These are phyloP conservation scores for Zele albiditarsus DNA, from an alignment of 2,888 invertebrate species.

Conservation along the genomic window DNA sequence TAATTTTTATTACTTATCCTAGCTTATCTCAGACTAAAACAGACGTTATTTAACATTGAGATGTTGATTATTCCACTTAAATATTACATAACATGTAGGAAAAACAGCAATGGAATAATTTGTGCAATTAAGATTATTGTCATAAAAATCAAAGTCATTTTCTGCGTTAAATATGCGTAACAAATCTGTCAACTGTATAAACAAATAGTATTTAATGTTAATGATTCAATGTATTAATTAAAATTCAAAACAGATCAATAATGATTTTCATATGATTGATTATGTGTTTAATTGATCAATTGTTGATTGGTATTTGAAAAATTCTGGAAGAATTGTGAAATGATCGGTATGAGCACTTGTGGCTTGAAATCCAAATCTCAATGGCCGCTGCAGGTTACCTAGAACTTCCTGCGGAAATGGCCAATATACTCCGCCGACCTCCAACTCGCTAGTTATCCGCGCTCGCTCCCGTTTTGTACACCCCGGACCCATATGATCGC, in stretches of 20 bases:
- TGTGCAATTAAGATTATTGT: no score
- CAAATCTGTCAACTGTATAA: no score
- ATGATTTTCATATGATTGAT: not conserved
- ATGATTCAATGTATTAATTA: not conserved
- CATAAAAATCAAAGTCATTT: no score
- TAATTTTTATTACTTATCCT: not conserved
- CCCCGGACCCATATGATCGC: conserved; percentile 63
- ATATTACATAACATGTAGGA: no score
- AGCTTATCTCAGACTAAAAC: not conserved
- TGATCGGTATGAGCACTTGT: conserved; percentile 60
- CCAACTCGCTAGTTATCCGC: conserved; percentile 59
- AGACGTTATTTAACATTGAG: not conserved
- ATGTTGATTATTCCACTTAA: not conserved
- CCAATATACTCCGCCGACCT: conserved; percentile 70
- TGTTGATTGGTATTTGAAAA: not conserved
- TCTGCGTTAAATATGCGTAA: no score
- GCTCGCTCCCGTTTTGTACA: conserved; percentile 53
- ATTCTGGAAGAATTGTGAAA: conserved; percentile 60
- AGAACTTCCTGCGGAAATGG: conserved; percentile 71
- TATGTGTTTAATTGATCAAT: not conserved
- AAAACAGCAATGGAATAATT: no score
- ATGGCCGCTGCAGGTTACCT: conserved; percentile 70
- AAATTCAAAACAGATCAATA: not conserved
- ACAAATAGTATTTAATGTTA: no score
- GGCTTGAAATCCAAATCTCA: conserved; percentile 67